Base-by-base conservation (phyloP, 2,797 vertebrate genomes). In the Molossus molossus region DNA sequence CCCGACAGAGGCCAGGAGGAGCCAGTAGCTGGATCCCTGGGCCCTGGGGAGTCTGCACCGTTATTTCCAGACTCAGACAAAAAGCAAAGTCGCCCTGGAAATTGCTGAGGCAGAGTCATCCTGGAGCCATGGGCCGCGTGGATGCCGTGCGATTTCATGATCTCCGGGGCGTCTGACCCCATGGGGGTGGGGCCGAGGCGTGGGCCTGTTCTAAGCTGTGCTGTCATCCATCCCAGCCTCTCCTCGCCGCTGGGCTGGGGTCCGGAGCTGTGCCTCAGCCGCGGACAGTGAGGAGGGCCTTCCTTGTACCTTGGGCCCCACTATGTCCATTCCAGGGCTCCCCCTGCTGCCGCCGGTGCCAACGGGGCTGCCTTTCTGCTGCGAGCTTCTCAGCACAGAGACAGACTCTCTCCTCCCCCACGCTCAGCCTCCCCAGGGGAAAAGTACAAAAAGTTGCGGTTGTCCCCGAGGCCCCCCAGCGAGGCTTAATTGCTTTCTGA, bases 401-500 rank as follows among this genome's bases (percentile, higher is more conserved):
- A 25, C 8, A 8, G 50, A 57, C 6, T 33, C 29, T 57, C 55
- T 29, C 79, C 37, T 64, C 25, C 92, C 21, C n/a, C 12, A 45
- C 9, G 1, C 83, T 48, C 64, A 25, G 48, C 55, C 77, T 91
- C 89, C 83, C 92, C 25, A 17, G 89, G 40, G 94, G 50, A 37
- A 65, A 87, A 27, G 37, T 13, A 57, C 17, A 48, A 70, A 92
- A 69, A 73, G 40, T 48, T 65, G 81, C 93, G 81, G n/a, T 48
- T 81, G 90, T 92, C 96, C 91, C 97, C 37, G n/a, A 94, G 91
- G 95, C 55, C 65, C 37, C 85, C 84, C 48, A 65, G 85, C 83
- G 70, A 80, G 27, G 70, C 75, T 83, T 93, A 97, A 97, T 97
- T 96, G 96, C 96, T 97, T 96, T 96, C 96, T 25, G 23, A 96